Evolutionary conservation across 2,888 invertebrate genomes (phyloP).

Genomic region (Adelognathus sp.): DNA sequence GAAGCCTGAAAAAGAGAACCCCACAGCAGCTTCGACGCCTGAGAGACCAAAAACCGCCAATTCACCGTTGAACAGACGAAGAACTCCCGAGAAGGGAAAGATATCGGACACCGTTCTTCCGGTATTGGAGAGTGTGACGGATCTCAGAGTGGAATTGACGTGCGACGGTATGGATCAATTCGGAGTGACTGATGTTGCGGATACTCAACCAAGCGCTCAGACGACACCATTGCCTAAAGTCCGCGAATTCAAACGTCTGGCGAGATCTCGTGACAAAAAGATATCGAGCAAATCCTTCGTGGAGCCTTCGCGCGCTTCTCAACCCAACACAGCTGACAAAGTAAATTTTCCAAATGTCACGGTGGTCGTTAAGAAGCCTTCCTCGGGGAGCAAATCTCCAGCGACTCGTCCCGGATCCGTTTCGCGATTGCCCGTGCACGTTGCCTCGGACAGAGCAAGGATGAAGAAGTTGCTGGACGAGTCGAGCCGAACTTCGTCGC

Average conservation of each 20-base stretch:
- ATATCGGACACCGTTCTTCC: conserved; percentile 50
- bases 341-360: neutral
- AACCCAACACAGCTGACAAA: neutral
- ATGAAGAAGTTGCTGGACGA: conserved; percentile 5
- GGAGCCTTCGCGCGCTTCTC: neutral
- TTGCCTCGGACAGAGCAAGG: conserved; percentile 19
- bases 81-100: conserved; percentile 41
- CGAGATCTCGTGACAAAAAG: conserved; percentile 23
- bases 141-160: conserved; percentile 36
- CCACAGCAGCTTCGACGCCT: neutral
- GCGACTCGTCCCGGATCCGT: conserved; percentile 34
- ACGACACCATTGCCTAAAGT: neutral
- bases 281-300: conserved; percentile 43
- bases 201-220: neutral
- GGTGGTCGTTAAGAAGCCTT: neutral
- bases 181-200: neutral
- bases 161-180: conserved; percentile 4
- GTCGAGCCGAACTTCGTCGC: neutral
- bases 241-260: conserved; percentile 11
- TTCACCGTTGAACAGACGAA: conserved; percentile 1
- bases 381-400: conserved; percentile 10
- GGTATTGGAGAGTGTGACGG: conserved; percentile 53
- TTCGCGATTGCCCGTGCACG: conserved; percentile 47
- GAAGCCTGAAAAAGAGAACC: neutral
- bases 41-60: conserved; percentile 42